These are phyloP conservation scores for Dissostichus mawsoni DNA, from an alignment of 2,113 vertebrate species.

Conservation along the genomic window DNA sequence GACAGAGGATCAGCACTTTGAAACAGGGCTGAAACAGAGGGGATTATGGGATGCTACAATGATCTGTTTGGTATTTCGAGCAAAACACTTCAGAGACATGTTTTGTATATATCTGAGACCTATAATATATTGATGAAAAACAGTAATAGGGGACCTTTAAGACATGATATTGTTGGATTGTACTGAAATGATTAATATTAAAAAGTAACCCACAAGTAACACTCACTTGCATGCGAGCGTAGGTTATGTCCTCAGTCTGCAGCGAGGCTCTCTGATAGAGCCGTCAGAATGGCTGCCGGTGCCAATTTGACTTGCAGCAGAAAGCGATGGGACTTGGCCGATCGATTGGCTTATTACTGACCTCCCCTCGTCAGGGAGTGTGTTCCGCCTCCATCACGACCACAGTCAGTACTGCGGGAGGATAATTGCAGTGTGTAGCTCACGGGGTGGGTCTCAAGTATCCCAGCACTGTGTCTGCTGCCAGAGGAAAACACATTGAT, in stretches of 20 bases:
- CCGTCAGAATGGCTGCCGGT: slow-evolving; percentile 34
- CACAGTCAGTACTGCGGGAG: slow-evolving; percentile 67
- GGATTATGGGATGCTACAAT: too few species aligned
- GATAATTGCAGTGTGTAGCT: slow-evolving; percentile 73
- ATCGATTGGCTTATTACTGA: slow-evolving; percentile 78
- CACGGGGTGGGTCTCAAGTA: slow-evolving; percentile 73
- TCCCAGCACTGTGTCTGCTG: slow-evolving; percentile 64
- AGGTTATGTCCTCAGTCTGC: slow-evolving; percentile 17
- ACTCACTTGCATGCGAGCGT: neutral
- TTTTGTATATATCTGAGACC: too few species aligned
- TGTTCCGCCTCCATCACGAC: slow-evolving; percentile 71
- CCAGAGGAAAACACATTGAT: slow-evolving; percentile 81
- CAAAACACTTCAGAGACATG: too few species aligned
- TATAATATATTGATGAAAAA: too few species aligned
- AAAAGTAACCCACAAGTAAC: slow-evolving; percentile 31
- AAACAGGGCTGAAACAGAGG: too few species aligned
- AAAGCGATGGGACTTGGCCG: slow-evolving; percentile 62
- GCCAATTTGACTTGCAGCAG: slow-evolving; percentile 66
- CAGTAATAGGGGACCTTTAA: neutral
- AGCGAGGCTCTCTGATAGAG: slow-evolving; percentile 46
- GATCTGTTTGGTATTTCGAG: too few species aligned
- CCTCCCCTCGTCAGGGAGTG: slow-evolving; percentile 64
- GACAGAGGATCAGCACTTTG: too few species aligned
- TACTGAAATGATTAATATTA: slow-evolving; percentile 16
- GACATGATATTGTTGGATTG: slow-evolving; percentile 20